Percentiles rank a stretch among this genome's conserved stretches.
Evolutionary conservation across 2,888 invertebrate genomes (phyloP).

Genomic region (Teleogryllus oceanicus): DNA sequence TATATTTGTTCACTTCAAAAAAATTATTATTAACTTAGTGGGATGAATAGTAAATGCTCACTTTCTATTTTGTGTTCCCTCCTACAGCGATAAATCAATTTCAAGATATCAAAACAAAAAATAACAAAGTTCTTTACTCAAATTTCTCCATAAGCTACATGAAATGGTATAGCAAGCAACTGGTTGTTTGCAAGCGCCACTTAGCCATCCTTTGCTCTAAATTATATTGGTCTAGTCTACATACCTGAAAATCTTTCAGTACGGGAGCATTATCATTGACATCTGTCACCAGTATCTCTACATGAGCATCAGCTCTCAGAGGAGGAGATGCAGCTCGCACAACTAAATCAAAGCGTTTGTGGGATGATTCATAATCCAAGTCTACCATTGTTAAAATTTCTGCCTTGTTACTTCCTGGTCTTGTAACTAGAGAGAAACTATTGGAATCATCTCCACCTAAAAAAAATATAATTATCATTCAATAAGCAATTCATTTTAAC

Average conservation of each 20-base stretch:
- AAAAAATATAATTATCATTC: constrained; percentile 18
- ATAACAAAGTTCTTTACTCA: too few species aligned
- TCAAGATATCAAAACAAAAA: too few species aligned
- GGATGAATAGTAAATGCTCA: too few species aligned
- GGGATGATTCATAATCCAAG: constrained; percentile 91
- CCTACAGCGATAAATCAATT: too few species aligned
- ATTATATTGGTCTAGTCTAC: too few species aligned
- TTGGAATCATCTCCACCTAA: constrained; percentile 80
- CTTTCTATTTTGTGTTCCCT: too few species aligned
- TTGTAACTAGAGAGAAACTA: constrained; percentile 75
- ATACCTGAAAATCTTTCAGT: constrained; percentile 75
- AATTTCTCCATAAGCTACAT: too few species aligned
- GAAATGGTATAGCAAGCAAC: too few species aligned
- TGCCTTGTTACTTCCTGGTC: constrained; percentile 79
- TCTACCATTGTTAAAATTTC: constrained; percentile 86
- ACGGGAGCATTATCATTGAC: constrained; percentile 93
- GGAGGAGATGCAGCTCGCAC: constrained; percentile 90
- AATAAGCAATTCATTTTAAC: neutral
- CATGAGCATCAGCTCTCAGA: constrained; percentile 79
- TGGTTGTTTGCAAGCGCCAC: too few species aligned
- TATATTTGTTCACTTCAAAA: too few species aligned
- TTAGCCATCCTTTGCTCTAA: too few species aligned
- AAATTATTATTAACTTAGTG: too few species aligned
- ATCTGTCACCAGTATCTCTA: constrained; percentile 86
- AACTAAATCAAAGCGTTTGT: constrained; percentile 83